Evolutionary conservation across 64 coral and sea anemone genomes (phyloP), one percentile per base, ranked within the genome.

Genomic region (Montipora cactus): DNA sequence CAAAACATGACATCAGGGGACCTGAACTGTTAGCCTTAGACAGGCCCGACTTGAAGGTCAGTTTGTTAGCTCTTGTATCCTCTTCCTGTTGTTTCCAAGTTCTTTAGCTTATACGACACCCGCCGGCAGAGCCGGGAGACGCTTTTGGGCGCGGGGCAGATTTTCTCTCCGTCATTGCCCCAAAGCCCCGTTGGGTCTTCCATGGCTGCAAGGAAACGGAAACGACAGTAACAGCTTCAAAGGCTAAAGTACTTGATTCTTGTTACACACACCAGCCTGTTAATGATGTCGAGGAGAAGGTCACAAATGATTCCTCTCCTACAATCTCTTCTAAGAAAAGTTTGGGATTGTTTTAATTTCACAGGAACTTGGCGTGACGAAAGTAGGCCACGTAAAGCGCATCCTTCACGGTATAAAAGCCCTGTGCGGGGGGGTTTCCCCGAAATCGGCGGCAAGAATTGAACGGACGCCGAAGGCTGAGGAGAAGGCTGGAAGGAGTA

Each of bases 281-380:
- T 37, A 2, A 37, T 37, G 37, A 37, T 37, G 37, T 37, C 37
- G 37, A 37, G 37, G 37, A 37, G 37, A 37, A 2, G 37, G 14
- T 64, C 61, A 16, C 61, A 64, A 18, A 18, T 46, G 0, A 0
- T 0, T 7, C 44, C 44, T 16, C 5, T 16, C 1, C 49, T 64
- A 19, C 71, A 44, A 5, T 28, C 49, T 71, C 1, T 13, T 74
- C 72, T 71, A 2, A 87, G 72, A 37, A 37, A 37, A 37, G 19
- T 45, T 1, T 5, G 50, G 1, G 19, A 20, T 48, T 90, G 15
- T 4, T 19, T 74, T 90, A 19, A 14, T 50, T 90, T 86, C 14
- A 13, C 21, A 98, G 97, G 88, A 95, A 12, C 88, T 98, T n/a
- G 97, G 97, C 55, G 97, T 99, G 8, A 94, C 77, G 20, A 99